Evolutionary conservation across 2,888 invertebrate species (phyloP).

Genomic region (Chrysodeixis includens): DNA sequence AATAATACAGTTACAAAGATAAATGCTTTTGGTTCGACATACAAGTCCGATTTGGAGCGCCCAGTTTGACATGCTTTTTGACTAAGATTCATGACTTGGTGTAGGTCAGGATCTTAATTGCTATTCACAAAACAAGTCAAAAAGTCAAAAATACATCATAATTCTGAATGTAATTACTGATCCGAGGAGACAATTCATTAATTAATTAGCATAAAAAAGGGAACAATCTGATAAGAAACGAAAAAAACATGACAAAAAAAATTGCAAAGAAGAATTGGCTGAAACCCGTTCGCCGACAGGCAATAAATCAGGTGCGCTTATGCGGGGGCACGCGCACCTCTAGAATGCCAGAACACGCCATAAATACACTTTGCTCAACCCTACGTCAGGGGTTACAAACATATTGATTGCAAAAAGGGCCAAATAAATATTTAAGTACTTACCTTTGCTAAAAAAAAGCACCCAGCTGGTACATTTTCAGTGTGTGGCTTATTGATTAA

Average conservation of each 20-base stretch:
- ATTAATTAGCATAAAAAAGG: neutral
- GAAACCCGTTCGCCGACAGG: conserved; percentile 14
- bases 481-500: neutral
- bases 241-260: conserved; percentile 7
- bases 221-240: neutral
- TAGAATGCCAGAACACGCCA: conserved; percentile 30
- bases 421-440: neutral
- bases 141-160: too few relatives aligned
- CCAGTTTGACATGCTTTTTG: too few relatives aligned
- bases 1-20: too few relatives aligned
- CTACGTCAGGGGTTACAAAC: conserved; percentile 25
- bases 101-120: too few relatives aligned
- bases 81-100: too few relatives aligned
- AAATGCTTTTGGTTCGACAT: too few relatives aligned
- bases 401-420: neutral
- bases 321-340: conserved; percentile 32
- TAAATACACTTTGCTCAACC: conserved; percentile 44
- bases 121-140: too few relatives aligned
- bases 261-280: conserved; percentile 14
- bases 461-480: neutral
- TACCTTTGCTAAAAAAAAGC: neutral
- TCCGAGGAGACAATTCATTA: too few relatives aligned
- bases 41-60: too few relatives aligned
- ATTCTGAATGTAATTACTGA: too few relatives aligned
- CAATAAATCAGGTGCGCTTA: conserved; percentile 49